A percentile compares a stretch with the other conserved stretches of the same genome.
Evolutionary conservation across 92 coral and sea anemone genomes (phyloP).

Genomic region (Galaxea fascicularis): DNA sequence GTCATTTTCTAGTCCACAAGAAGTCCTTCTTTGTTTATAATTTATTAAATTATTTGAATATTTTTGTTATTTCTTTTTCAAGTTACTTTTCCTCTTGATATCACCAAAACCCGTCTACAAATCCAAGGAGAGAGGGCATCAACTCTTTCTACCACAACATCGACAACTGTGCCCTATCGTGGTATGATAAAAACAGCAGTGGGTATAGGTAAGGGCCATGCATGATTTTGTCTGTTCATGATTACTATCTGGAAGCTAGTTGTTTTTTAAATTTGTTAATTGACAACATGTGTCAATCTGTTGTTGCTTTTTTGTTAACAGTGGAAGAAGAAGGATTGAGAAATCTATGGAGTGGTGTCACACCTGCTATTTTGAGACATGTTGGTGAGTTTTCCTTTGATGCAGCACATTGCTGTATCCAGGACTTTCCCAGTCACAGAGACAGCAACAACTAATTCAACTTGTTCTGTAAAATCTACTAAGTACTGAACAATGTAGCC

Average conservation of each 20-base stretch:
- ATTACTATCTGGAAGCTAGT: too few species aligned
- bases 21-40: not conserved
- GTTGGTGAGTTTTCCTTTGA: conserved; percentile 65
- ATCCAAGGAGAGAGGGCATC: conserved; percentile 98
- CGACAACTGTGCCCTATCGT: conserved; percentile 76
- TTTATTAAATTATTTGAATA: not conserved
- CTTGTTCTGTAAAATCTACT: too few species aligned
- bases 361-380: conserved; percentile 94
- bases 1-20: not conserved
- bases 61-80: not conserved
- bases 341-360: conserved; percentile 94
- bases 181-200: conserved; percentile 98
- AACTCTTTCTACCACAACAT: conserved; percentile 59
- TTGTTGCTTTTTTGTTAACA: conserved; percentile 7
- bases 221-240: not conserved
- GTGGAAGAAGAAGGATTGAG: conserved; percentile 92
- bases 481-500: too few species aligned
- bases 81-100: conserved; percentile 97
- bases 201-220: conserved; percentile 81
- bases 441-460: too few species aligned
- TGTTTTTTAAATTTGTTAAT: too few species aligned
- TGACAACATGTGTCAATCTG: not conserved
- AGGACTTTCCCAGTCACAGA: not conserved
- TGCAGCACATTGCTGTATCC: not conserved
- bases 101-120: conserved; percentile 97